Conservation (phyloP, 2,113 vertebrate genomes). For the Pterocles burchelli region DNA sequence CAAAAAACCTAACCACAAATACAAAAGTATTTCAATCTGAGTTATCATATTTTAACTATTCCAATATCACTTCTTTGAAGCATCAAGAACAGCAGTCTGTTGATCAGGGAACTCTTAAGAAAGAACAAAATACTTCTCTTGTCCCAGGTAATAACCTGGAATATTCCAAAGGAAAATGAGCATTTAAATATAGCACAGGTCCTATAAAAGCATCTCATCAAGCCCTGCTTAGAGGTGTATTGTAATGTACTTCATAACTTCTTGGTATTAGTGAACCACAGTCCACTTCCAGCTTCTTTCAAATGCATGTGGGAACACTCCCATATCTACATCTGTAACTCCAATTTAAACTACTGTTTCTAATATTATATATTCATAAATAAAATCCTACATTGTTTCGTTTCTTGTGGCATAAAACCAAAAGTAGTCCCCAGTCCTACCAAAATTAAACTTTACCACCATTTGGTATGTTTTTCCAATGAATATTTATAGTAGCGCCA, state of each 20-base stretch:
- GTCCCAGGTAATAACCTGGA: neutral
- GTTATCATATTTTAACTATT: accelerated
- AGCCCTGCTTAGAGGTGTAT: neutral
- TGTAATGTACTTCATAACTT: neutral
- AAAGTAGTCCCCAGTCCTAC: neutral
- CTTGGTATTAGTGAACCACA: neutral
- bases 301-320: neutral
- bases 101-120: neutral
- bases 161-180: neutral
- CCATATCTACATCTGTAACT: neutral
- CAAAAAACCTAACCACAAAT: neutral
- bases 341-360: neutral
- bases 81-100: neutral
- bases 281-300: neutral
- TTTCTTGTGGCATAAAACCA: neutral
- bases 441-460: neutral
- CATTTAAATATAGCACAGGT: neutral
- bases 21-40: neutral
- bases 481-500: neutral
- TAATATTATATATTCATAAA: neutral
- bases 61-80: neutral
- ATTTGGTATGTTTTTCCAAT: neutral
- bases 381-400: neutral
- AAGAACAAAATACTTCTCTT: neutral
- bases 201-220: neutral